Conservation (phyloP, 2,113 vertebrate species). For the Fulica atra region DNA sequence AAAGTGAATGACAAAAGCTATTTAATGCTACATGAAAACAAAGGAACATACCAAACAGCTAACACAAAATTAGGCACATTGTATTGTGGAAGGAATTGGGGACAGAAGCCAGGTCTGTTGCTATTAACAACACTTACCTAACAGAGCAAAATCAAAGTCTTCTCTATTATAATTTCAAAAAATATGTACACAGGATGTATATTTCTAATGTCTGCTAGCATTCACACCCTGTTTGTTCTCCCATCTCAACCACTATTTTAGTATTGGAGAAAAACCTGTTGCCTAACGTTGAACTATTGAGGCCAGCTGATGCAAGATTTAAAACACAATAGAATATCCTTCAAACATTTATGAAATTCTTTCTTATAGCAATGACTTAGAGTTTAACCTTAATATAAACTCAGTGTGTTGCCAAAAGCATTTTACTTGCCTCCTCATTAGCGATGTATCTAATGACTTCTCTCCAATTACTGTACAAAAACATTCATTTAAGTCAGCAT, state of each 20-base stretch:
- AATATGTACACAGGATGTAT: background rate
- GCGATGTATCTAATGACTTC: background rate
- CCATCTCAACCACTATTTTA: background rate
- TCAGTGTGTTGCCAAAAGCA: background rate
- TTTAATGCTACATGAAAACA: background rate
- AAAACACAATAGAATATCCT: background rate
- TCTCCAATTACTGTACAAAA: background rate
- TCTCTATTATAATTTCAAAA: background rate
- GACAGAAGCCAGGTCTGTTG: background rate
- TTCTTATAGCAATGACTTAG: background rate
- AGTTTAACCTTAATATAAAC: background rate
- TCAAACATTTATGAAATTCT: background rate
- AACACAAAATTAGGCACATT: background rate
- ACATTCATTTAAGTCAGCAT: background rate
- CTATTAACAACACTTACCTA: background rate
- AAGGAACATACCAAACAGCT: background rate
- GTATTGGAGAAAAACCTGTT: background rate
- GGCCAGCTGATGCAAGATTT: background rate
- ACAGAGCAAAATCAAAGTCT: background rate
- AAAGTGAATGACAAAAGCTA: background rate
- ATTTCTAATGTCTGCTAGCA: background rate
- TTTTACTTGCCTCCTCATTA: conserved; percentile 23
- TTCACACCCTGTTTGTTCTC: background rate
- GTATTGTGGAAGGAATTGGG: background rate
- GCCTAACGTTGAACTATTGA: background rate